Evolutionary conservation across 1,140 invertebrate genomes (phyloP).

Genomic region (Caerostris darwini): DNA sequence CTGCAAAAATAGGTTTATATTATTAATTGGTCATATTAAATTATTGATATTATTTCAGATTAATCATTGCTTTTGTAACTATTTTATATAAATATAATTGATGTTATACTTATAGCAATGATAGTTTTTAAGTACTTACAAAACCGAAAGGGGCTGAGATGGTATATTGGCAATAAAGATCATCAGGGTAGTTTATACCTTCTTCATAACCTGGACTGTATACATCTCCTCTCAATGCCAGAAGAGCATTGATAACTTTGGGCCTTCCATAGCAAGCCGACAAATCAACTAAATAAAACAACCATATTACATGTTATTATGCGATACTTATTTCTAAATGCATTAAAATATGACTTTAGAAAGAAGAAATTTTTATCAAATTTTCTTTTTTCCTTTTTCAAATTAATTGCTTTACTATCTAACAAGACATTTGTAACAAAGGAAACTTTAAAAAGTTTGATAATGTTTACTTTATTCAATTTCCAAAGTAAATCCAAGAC

Average conservation of each 20-base stretch:
- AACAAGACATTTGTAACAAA: background rate
- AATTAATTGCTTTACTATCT: background rate
- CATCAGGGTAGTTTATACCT: background rate
- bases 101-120: too few relatives aligned
- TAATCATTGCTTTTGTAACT: too few relatives aligned
- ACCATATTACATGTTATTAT: background rate
- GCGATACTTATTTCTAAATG: background rate
- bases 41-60: too few relatives aligned
- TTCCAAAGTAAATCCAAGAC: too few relatives aligned
- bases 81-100: too few relatives aligned
- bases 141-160: background rate
- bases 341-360: background rate
- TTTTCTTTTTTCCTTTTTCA: background rate
- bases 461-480: too few relatives aligned
- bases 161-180: background rate
- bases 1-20: too few relatives aligned
- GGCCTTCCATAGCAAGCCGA: background rate
- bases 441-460: background rate
- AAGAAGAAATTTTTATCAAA: background rate
- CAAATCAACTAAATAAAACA: background rate
- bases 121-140: constrained; percentile 9
- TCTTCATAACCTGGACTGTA: constrained; percentile 71
- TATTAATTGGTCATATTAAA: too few relatives aligned
- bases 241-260: constrained; percentile 1
- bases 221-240: constrained; percentile 32